Percentiles rank a stretch among this genome's conserved stretches.
These are phyloP conservation scores for Drosophila subobscura DNA, from an alignment of 1,140 invertebrate species.

Conservation along the genomic window DNA sequence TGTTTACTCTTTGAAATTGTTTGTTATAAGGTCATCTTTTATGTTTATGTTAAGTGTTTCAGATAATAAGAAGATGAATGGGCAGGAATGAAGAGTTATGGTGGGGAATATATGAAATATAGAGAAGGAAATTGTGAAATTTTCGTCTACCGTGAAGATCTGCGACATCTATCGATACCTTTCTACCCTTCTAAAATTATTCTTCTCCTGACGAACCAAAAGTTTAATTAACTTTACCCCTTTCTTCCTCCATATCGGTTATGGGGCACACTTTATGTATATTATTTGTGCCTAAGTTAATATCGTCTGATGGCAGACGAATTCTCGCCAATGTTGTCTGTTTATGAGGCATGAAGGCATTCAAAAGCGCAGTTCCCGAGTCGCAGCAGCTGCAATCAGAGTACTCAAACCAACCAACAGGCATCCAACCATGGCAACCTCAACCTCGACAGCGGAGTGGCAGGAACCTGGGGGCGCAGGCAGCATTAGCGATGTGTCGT, in stretches of 20 bases:
- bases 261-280: conserved; percentile 33
- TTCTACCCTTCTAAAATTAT: too few species aligned
- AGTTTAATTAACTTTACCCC: conserved; percentile 16
- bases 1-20: conserved; percentile 1
- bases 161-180: too few species aligned
- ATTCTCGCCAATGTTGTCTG: conserved; percentile 48
- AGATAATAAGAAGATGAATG: too few species aligned
- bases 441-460: conserved; percentile 28
- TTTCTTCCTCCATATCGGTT: conserved; percentile 11
- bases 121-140: too few species aligned
- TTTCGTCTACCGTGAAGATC: too few species aligned
- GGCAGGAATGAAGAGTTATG: neutral
- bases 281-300: conserved; percentile 52
- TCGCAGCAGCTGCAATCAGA: conserved; percentile 39
- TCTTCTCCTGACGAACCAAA: neutral
- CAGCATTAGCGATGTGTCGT: conserved; percentile 71
- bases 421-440: conserved; percentile 38
- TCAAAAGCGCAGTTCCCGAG: conserved; percentile 61
- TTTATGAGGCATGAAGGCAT: conserved; percentile 78
- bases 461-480: conserved; percentile 12
- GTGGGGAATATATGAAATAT: too few species aligned
- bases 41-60: neutral
- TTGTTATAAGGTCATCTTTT: neutral
- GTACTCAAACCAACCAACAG: conserved; percentile 24
- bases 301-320: conserved; percentile 52